A percentile compares a stretch with the other conserved stretches of the same genome.
phyloP scores from a whole-genome alignment of 2,113 vertebrate species.

The Lipophrys pholis region DNA sequence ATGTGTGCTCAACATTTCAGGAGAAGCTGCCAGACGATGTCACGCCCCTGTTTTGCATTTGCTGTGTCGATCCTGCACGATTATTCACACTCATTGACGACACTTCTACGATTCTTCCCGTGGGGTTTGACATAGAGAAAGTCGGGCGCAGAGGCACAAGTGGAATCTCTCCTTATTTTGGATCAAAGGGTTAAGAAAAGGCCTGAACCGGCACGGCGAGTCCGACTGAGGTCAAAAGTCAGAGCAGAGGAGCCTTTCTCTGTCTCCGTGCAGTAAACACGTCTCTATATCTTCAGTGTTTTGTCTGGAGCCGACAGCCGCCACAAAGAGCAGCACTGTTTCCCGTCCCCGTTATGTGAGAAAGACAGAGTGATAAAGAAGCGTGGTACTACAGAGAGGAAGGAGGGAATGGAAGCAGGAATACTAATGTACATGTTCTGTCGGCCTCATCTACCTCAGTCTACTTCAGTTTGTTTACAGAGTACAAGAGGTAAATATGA shows the following conservation, averaged over 20 bases:
- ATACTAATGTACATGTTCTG: constrained; percentile 18
- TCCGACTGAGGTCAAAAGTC: constrained; percentile 38
- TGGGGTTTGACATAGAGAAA: background rate
- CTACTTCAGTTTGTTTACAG: too few relatives aligned
- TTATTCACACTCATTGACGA: too few relatives aligned
- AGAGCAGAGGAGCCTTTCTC: constrained; percentile 3
- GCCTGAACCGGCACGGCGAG: constrained; percentile 7
- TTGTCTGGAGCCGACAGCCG: constrained; percentile 72
- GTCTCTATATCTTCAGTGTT: constrained; percentile 76
- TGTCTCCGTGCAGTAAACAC: constrained; percentile 66
- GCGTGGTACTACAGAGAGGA: background rate
- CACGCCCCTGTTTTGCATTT: too few relatives aligned
- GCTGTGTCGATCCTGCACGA: constrained; percentile 1
- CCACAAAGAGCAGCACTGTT: constrained; percentile 55
- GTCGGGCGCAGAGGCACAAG: background rate
- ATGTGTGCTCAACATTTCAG: constrained; percentile 34
- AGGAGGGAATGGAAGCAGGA: constrained; percentile 26
- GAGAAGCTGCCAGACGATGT: constrained; percentile 42
- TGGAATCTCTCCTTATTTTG: background rate
- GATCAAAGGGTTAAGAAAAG: constrained; percentile 11
- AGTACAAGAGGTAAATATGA: too few relatives aligned
- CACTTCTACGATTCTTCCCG: too few relatives aligned
- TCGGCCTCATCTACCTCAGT: too few relatives aligned
- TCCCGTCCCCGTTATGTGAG: constrained; percentile 20
- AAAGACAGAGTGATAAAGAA: constrained; percentile 6